phyloP scores from a whole-genome alignment of 2,797 vertebrate species.

The Mus spretus region DNA sequence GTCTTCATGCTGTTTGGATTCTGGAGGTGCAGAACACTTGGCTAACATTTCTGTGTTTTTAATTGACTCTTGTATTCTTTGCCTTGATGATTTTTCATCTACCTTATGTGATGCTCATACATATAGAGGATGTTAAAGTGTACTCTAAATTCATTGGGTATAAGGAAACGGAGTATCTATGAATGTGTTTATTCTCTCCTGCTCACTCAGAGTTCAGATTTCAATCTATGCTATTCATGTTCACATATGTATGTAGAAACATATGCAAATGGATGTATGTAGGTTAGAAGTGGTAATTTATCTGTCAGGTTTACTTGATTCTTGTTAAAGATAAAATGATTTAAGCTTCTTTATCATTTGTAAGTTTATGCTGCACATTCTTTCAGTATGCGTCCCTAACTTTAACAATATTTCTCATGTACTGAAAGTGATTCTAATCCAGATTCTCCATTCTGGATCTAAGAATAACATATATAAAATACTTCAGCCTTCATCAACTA shows the following conservation, averaged over 20 bases:
- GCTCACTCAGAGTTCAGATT: background rate
- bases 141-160: background rate
- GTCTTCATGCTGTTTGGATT: background rate
- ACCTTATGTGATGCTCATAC: background rate
- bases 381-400: conserved; percentile 78
- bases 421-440: conserved; percentile 38
- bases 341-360: conserved; percentile 27
- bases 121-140: background rate
- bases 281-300: background rate
- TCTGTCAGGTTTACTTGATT: conserved; percentile 31
- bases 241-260: background rate
- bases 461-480: conserved; percentile 74
- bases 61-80: background rate
- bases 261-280: background rate
- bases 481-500: conserved; percentile 83
- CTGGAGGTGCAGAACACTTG: background rate
- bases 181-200: background rate
- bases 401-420: conserved; percentile 66
- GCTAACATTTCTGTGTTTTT: background rate
- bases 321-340: conserved; percentile 58
- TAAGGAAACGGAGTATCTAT: background rate
- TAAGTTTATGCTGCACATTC: conserved; percentile 27
- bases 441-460: background rate
- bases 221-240: background rate
- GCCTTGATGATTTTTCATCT: background rate